phyloP scores from a whole-genome alignment of 1,140 invertebrate genomes.

The Calosoma granatense region DNA sequence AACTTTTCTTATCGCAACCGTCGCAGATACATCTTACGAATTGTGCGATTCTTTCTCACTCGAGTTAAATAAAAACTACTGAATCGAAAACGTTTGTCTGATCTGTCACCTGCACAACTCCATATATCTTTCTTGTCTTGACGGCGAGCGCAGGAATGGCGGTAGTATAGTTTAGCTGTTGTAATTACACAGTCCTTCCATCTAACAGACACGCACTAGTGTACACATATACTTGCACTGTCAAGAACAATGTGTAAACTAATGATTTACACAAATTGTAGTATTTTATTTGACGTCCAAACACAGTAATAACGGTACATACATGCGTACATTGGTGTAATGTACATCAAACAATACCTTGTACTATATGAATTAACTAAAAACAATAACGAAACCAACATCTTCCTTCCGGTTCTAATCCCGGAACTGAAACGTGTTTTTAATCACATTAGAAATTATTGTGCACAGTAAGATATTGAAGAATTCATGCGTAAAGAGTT shows the following conservation, averaged over 20 bases:
- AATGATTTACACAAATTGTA: too few species aligned
- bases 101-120: background rate
- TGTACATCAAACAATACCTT: too few species aligned
- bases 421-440: background rate
- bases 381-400: too few species aligned
- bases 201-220: background rate
- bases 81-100: conserved; percentile 8
- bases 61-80: conserved; percentile 1
- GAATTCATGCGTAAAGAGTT: background rate
- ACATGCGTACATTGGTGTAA: too few species aligned
- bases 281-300: too few species aligned
- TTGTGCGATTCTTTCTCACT: background rate
- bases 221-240: too few species aligned
- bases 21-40: background rate
- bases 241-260: too few species aligned
- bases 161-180: too few species aligned
- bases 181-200: background rate
- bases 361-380: background rate
- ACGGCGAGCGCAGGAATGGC: too few species aligned
- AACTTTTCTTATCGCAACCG: conserved; percentile 9
- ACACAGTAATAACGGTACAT: too few species aligned
- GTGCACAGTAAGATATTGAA: background rate
- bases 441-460: background rate
- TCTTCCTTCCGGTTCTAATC: too few species aligned
- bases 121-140: background rate